Evolutionary conservation across 2,797 vertebrate species (phyloP), one percentile per base, ranked within the genome.

Genomic region (Poecilia wingei): DNA sequence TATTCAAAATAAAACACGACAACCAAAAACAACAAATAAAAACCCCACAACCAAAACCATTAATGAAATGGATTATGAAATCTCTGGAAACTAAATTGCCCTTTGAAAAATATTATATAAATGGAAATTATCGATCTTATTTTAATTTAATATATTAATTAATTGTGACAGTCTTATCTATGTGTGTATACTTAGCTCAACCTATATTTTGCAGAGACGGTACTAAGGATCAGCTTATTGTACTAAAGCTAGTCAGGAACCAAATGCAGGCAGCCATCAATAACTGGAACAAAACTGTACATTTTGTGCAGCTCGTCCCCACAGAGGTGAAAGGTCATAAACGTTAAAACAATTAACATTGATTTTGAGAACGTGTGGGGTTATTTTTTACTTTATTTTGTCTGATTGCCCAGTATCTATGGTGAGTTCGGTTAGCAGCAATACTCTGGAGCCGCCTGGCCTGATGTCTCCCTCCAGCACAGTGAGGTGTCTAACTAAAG

Each of bases 401-500:
- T 83, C 3, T 85, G 49, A 69, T 69, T 86, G 49, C 92, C 39
- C 85, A 97, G 96, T 97, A 90, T 95, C 96, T 86, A 87, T 89
- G 77, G 91, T 93, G 81, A 79, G 89, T 55, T 72, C 85, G 68
- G 83, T 83, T 25, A 64, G 61, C 51, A 20, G 55, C 0, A 96
- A 97, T 6, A 88, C 71, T 71, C 94, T 96, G 86, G 89, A 97
- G 79, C 92, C 95, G 20, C 96, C 95, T 12, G 96, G 97, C 86
- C 95, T 99, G 76, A 92, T 99, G 91, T 96, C 96, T 77, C 94
- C 98, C 0, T 96, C 91, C 88, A 92, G 96, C 78, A 95, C 96
- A 39, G 89, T 96, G 76, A 97, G 97, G 80, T 94, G 92, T 91
- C 86, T 97, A 82, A 93, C 96, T 85, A 97, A 97, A 95, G 98